phyloP scores from a whole-genome alignment of 2,888 invertebrate genomes.

The Chymomyza amoena region DNA sequence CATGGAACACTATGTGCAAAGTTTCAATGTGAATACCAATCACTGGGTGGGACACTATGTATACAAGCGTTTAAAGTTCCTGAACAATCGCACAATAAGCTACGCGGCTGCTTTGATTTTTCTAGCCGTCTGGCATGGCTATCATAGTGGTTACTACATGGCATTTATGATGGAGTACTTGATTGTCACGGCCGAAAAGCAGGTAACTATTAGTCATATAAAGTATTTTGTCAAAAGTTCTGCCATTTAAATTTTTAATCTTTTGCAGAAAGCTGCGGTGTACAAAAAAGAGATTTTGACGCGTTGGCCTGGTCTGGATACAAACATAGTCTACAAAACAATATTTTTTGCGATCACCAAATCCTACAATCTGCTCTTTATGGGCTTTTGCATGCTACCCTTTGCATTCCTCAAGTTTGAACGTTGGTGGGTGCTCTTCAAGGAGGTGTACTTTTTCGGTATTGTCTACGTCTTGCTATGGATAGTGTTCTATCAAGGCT shows the following conservation, averaged over 20 bases:
- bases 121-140: slow-evolving; percentile 97
- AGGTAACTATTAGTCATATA: slow-evolving; percentile 80
- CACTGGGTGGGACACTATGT: slow-evolving; percentile 95
- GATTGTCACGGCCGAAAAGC: slow-evolving; percentile 91
- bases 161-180: slow-evolving; percentile 95
- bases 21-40: slow-evolving; percentile 98
- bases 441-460: slow-evolving; percentile 84
- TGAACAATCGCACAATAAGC: slow-evolving; percentile 89
- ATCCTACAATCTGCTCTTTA: slow-evolving; percentile 87
- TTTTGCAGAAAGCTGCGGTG: slow-evolving; percentile 57
- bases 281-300: slow-evolving; percentile 62
- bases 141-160: slow-evolving; percentile 95
- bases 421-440: slow-evolving; percentile 84
- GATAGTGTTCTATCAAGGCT: slow-evolving; percentile 66
- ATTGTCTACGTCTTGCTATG: slow-evolving; percentile 84
- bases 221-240: not conserved
- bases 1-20: slow-evolving; percentile 91
- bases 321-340: slow-evolving; percentile 67
- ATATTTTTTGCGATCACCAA: slow-evolving; percentile 83
- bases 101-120: slow-evolving; percentile 91
- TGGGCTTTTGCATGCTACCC: slow-evolving; percentile 90
- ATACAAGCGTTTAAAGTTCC: slow-evolving; percentile 94
- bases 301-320: slow-evolving; percentile 54
- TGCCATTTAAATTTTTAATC: not conserved
- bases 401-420: slow-evolving; percentile 86